Evolutionary conservation across 1,140 invertebrate genomes (phyloP).

Genomic region (Bombus fervidus): DNA sequence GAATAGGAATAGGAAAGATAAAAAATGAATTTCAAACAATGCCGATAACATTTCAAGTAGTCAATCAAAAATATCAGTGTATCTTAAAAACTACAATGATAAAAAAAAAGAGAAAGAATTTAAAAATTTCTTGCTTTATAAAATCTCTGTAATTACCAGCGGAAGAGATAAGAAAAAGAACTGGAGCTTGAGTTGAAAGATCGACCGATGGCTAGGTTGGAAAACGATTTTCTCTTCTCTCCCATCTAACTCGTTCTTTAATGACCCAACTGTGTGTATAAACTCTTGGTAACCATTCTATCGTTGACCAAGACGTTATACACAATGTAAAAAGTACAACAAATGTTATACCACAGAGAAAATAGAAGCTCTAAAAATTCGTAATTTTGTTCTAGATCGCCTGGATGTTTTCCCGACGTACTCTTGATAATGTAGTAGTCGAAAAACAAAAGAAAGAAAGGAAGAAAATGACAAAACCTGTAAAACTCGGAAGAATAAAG

Average conservation of each 20-base stretch:
- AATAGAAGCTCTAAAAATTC: neutral
- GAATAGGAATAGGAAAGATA: neutral
- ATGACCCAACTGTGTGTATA: neutral
- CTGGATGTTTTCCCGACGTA: neutral
- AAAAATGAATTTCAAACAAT: neutral
- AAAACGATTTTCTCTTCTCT: slow-evolving; percentile 11
- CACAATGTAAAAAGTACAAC: neutral
- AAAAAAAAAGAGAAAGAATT: neutral
- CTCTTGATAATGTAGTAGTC: too few relatives aligned
- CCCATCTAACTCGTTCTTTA: neutral
- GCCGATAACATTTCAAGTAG: neutral
- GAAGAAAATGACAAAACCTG: neutral
- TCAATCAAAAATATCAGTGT: neutral
- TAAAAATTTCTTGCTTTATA: neutral
- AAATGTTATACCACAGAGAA: neutral
- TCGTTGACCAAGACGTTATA: neutral
- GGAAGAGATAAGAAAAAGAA: neutral
- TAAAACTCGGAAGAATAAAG: too few relatives aligned
- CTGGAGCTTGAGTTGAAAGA: neutral
- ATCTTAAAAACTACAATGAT: neutral
- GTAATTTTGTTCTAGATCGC: neutral
- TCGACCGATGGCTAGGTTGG: neutral
- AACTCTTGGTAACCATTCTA: neutral
- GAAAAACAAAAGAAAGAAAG: neutral
- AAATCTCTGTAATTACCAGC: neutral